A percentile compares a stretch with the other conserved stretches of the same genome.
Conservation (phyloP, 2,797 vertebrate species). For the Ammospiza maritima region DNA sequence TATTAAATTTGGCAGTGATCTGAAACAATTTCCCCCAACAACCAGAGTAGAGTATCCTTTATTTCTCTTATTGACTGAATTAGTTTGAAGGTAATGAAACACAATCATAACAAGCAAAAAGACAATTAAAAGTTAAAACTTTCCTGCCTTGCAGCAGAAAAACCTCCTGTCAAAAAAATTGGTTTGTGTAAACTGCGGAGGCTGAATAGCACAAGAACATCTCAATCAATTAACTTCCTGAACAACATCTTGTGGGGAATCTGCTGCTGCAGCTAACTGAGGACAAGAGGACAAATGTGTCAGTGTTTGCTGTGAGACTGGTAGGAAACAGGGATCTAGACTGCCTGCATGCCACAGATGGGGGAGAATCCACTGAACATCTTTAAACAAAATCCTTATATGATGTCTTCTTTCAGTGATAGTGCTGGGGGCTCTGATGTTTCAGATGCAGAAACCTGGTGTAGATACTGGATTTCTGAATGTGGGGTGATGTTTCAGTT, state of each 20-base stretch:
- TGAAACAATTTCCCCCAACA: not conserved
- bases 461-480: not conserved
- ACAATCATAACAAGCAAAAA: not conserved
- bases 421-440: not conserved
- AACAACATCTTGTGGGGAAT: constrained; percentile 29
- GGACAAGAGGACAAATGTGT: not conserved
- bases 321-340: not conserved
- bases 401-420: not conserved
- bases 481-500: not conserved
- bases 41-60: not conserved
- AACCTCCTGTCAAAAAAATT: not conserved
- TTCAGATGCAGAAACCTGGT: not conserved
- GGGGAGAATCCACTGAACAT: not conserved
- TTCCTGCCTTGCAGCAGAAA: not conserved
- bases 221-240: not conserved
- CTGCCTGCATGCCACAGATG: not conserved
- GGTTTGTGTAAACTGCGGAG: not conserved
- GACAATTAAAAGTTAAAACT: not conserved
- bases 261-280: not conserved
- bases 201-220: not conserved
- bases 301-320: not conserved
- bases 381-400: not conserved
- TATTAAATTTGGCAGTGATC: not conserved
- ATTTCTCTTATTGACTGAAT: not conserved
- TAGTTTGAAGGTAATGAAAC: not conserved